These are phyloP conservation scores for Ascidia mentula DNA, from an alignment of 23 tunicate genomes.

Conservation along the genomic window DNA sequence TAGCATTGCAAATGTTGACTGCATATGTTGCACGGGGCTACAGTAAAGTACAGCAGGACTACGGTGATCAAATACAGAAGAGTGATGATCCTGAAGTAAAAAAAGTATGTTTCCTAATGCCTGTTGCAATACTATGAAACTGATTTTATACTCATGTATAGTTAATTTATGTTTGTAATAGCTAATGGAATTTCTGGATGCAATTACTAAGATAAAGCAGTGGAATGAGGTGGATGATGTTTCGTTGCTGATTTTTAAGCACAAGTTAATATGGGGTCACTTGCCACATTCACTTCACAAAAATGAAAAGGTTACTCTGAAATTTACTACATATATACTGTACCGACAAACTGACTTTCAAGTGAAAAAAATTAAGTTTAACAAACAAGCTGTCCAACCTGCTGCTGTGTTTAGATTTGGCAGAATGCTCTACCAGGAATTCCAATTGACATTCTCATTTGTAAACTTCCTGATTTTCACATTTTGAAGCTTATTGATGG, in stretches of 20 bases:
- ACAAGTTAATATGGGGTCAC: conserved; percentile 36
- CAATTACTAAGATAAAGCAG: not conserved
- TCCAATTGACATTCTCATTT: not conserved
- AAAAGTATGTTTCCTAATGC: not conserved
- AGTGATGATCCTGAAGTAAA: conserved; percentile 14
- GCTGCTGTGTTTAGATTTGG: conserved; percentile 20
- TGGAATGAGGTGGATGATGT: not conserved
- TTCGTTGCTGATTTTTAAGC: conserved; percentile 5
- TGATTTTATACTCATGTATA: not conserved
- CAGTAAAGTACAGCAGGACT: not conserved
- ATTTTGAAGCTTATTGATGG: not conserved
- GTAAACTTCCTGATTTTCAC: conserved; percentile 1
- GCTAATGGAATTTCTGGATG: not conserved
- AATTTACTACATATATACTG: too few species aligned
- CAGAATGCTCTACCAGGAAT: not conserved
- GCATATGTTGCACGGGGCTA: conserved; percentile 15
- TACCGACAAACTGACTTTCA: too few species aligned
- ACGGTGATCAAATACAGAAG: not conserved
- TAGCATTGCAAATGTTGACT: conserved; percentile 8
- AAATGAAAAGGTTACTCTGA: conserved; percentile 28
- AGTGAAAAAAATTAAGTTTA: too few species aligned
- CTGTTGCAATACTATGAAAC: not conserved
- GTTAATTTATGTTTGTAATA: not conserved
- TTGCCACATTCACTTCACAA: conserved; percentile 38
- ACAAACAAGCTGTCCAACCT: too few species aligned